Base-by-base conservation (phyloP, 2,888 invertebrate genomes). In the Pharmacophagus antenor region DNA sequence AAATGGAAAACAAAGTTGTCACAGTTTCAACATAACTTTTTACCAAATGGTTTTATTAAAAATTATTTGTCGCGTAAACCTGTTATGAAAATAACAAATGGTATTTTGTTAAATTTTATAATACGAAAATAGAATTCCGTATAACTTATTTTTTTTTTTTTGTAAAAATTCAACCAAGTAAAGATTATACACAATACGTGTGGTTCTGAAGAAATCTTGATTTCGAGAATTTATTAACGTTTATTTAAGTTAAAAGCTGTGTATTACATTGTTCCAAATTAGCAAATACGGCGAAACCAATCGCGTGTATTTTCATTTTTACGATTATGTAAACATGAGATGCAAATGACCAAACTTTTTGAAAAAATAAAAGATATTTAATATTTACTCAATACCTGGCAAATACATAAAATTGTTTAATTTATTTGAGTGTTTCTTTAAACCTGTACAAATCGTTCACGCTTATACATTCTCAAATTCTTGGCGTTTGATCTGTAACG, bases 261-360 rank as follows among this genome's bases (percentile, higher is more conserved):
- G 46, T 46, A 54, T 46, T 22, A 44, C 42, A 10, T n/a, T 27
- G 8, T 51, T 46, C 56, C 25, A 48, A 56, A 56, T 56, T 56
- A 49, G 23, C 41, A 25, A 56, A 49, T 56, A 49, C 37, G 49
- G n/a, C 23, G 49, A 56, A 41, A 22, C 49, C 18, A 49, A 49
- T 49, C 52, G 52, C 15, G 15, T 25, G 25, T 27, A 42, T 18
- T 17, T 22, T 56, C 53, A 59, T 27, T 42, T 59, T 54, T 54
- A 49, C 22, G 59, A 55, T 47, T 58, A 27, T 22, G n/a, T 6
- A 4, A 17, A 42, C 42, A 3, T 31, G 15, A 31, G 12, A 12
- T 31, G 15, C 31, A 31, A 31, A 31, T 12, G 12, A 31, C 10
- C 31, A 15, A 12, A 31, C 31, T 31, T 31, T 27, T 8, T 8